Conservation (phyloP, 2,888 invertebrate species). For the Coleophora deauratella region DNA sequence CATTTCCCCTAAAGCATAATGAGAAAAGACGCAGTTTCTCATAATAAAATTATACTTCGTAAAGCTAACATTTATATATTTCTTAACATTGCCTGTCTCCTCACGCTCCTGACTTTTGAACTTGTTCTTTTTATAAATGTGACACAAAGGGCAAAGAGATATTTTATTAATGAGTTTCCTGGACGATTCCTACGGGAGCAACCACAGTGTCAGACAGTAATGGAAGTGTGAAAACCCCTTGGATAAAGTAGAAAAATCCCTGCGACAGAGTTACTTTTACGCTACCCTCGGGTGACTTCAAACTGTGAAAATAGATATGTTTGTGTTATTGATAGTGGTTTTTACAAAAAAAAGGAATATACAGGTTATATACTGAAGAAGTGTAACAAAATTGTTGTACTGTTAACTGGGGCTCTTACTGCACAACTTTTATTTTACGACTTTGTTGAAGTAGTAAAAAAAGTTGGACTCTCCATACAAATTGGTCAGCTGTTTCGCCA, state of each 20-base stretch:
- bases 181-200: slow-evolving; percentile 28
- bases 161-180: slow-evolving; percentile 46
- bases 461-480: too few species aligned
- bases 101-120: slow-evolving; percentile 15
- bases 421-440: too few species aligned
- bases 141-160: slow-evolving; percentile 26
- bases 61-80: slow-evolving; percentile 11
- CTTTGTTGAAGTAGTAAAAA: too few species aligned
- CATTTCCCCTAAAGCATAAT: slow-evolving; percentile 14
- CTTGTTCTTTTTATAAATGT: slow-evolving; percentile 27
- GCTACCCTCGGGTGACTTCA: slow-evolving; percentile 32
- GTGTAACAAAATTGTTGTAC: too few species aligned
- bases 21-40: slow-evolving; percentile 19
- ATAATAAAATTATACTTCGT: slow-evolving; percentile 12
- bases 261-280: slow-evolving; percentile 22
- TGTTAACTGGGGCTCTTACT: too few species aligned
- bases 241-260: slow-evolving; percentile 34
- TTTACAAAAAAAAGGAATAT: not conserved
- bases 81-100: slow-evolving; percentile 6
- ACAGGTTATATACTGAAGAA: too few species aligned
- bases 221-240: slow-evolving; percentile 41
- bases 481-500: too few species aligned
- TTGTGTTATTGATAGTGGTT: slow-evolving; percentile 16
- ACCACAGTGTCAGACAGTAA: slow-evolving; percentile 37
- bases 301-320: slow-evolving; percentile 25